These are phyloP conservation scores for Drosophila saltans DNA, from an alignment of 1,140 invertebrate genomes.

Conservation along the genomic window DNA sequence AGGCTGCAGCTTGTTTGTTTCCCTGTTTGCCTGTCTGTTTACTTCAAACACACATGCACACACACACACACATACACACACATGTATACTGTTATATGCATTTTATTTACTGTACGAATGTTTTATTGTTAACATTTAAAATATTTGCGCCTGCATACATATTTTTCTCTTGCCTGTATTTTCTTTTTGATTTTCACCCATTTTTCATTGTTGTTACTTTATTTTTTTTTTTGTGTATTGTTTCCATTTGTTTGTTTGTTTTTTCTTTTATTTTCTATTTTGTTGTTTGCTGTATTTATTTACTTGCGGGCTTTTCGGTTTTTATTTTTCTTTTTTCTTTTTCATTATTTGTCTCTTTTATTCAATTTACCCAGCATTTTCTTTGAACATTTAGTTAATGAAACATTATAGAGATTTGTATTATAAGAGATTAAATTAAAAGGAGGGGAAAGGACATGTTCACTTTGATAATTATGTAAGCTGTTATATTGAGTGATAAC, in stretches of 20 bases:
- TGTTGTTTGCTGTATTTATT: conserved; percentile 39
- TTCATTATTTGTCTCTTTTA: background rate
- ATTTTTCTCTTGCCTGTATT: conserved; percentile 19
- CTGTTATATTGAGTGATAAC: too few relatives aligned
- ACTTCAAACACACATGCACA: conserved; percentile 7
- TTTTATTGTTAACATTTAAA: conserved; percentile 31
- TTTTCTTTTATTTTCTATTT: background rate
- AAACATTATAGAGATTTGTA: too few relatives aligned
- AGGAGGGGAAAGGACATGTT: too few relatives aligned
- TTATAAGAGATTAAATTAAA: too few relatives aligned
- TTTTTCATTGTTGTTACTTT: conserved; percentile 3
- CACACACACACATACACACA: conserved; percentile 3
- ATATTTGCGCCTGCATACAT: conserved; percentile 25
- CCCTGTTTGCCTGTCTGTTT: conserved; percentile 14
- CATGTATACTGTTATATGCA: background rate
- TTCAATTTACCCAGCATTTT: background rate
- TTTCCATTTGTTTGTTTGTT: conserved; percentile 17
- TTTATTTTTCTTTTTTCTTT: background rate
- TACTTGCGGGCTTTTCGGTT: conserved; percentile 37
- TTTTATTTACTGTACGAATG: conserved; percentile 17
- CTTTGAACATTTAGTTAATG: background rate
- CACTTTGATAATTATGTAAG: too few relatives aligned
- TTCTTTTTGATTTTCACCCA: conserved; percentile 12
- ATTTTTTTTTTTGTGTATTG: conserved; percentile 7
- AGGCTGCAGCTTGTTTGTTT: conserved; percentile 44